phyloP scores from a whole-genome alignment of 2,888 invertebrate genomes.

The Phengaris alcon region DNA sequence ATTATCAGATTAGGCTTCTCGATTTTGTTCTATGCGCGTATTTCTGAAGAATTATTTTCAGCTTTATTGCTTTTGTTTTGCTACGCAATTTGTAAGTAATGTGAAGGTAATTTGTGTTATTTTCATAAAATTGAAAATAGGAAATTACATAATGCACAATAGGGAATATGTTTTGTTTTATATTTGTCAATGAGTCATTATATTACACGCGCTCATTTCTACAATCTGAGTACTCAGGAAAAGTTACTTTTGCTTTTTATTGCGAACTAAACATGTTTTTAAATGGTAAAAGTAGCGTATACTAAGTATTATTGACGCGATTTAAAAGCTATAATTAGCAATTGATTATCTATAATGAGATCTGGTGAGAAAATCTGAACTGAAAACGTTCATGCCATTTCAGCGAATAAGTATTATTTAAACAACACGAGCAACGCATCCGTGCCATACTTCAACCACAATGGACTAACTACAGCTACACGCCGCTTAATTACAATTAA shows the following conservation, averaged over 20 bases:
- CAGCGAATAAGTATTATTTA: not conserved
- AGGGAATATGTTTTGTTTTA: too few species aligned
- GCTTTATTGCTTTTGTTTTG: conserved; percentile 6
- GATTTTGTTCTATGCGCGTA: not conserved
- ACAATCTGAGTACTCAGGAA: too few species aligned
- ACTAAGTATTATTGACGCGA: too few species aligned
- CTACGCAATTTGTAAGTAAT: not conserved
- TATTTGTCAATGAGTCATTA: too few species aligned
- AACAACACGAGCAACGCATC: not conserved
- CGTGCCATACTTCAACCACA: not conserved
- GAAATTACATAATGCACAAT: not conserved
- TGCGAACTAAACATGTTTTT: too few species aligned
- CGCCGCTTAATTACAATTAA: not conserved
- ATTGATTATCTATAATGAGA: too few species aligned
- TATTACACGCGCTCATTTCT: too few species aligned
- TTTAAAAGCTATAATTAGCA: too few species aligned
- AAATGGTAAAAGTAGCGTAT: too few species aligned
- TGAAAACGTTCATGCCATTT: not conserved
- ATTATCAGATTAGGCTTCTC: not conserved
- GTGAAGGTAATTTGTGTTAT: not conserved
- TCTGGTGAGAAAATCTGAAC: not conserved
- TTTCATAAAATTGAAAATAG: not conserved
- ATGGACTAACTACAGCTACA: not conserved
- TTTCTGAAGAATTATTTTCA: not conserved
- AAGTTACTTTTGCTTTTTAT: too few species aligned